Percentiles rank a stretch among this genome's conserved stretches.
These are phyloP conservation scores for Solea senegalensis DNA, from an alignment of 2,113 vertebrate genomes.

Conservation along the genomic window DNA sequence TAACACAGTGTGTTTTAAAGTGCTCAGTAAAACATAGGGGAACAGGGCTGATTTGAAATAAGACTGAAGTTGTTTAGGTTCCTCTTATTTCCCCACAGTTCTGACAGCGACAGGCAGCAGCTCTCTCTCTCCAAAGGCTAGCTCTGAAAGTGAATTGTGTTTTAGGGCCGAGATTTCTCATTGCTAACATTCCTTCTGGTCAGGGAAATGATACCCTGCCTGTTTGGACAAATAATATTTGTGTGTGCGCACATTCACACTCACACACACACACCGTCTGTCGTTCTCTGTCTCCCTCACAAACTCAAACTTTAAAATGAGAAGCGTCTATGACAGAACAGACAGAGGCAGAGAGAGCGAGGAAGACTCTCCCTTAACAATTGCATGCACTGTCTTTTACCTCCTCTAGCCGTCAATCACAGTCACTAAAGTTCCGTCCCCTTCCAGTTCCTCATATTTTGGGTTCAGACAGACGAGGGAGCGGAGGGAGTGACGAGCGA, in stretches of 20 bases:
- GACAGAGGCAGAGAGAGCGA: conserved; percentile 25
- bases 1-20: conserved; percentile 30
- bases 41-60: conserved; percentile 33
- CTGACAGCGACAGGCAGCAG: conserved; percentile 40
- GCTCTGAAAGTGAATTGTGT: conserved; percentile 56
- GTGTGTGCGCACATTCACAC: not conserved
- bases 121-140: conserved; percentile 40
- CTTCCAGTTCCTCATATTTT: conserved; percentile 13
- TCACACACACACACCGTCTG: conserved; percentile 1
- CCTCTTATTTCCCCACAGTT: conserved; percentile 42
- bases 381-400: conserved; percentile 31
- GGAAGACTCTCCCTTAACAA: conserved; percentile 40
- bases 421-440: conserved; percentile 25
- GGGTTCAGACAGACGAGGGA: conserved; percentile 33
- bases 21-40: conserved; percentile 44
- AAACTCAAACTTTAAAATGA: conserved; percentile 40
- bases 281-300: conserved; percentile 16
- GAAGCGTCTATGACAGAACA: conserved; percentile 25
- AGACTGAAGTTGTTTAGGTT: conserved; percentile 58
- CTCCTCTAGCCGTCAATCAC: conserved; percentile 44
- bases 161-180: conserved; percentile 46
- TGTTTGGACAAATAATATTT: conserved; percentile 35
- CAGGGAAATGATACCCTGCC: conserved; percentile 42
- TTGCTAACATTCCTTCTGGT: conserved; percentile 37
- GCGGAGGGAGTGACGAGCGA: conserved; percentile 17